Percentiles rank a stretch among this genome's conserved stretches.
Evolutionary conservation across 2,888 invertebrate genomes (phyloP).

Genomic region (Chydorus sphaericus): DNA sequence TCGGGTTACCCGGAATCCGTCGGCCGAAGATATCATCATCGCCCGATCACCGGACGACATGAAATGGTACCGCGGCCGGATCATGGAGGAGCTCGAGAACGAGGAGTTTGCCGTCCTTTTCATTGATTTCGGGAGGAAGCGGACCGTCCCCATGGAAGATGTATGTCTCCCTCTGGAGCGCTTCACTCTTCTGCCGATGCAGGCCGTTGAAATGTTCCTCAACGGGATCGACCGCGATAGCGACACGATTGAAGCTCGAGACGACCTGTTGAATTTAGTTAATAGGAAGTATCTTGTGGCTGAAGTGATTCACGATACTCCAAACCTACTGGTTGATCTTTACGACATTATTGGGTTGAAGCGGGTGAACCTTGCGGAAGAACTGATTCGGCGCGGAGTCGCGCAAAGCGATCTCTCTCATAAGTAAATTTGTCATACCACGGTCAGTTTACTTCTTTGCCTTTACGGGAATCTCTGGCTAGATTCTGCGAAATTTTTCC

Average conservation of each 20-base stretch:
- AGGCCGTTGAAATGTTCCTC: not conserved
- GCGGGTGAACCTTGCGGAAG: not conserved
- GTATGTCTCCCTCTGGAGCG: not conserved
- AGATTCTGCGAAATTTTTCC: too few relatives aligned
- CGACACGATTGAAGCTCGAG: not conserved
- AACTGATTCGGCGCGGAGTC: not conserved
- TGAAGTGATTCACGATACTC: not conserved
- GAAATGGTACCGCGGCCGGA: conserved; percentile 4
- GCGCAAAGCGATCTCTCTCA: too few relatives aligned
- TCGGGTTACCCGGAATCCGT: not conserved
- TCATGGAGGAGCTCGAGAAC: not conserved
- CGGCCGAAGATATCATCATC: conserved; percentile 8
- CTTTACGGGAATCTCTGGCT: too few relatives aligned
- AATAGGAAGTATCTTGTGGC: not conserved
- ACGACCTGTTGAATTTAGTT: not conserved
- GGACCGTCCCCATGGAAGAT: not conserved
- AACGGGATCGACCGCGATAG: not conserved
- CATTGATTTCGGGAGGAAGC: conserved; percentile 2
- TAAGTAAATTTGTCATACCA: too few relatives aligned
- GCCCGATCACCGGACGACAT: not conserved
- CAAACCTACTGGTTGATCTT: not conserved
- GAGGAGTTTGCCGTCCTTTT: not conserved
- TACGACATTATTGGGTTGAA: not conserved
- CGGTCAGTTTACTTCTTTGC: too few relatives aligned
- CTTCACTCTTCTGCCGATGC: conserved; percentile 3